phyloP scores from a whole-genome alignment of 1,140 invertebrate genomes.

The Micrasema minimum region DNA sequence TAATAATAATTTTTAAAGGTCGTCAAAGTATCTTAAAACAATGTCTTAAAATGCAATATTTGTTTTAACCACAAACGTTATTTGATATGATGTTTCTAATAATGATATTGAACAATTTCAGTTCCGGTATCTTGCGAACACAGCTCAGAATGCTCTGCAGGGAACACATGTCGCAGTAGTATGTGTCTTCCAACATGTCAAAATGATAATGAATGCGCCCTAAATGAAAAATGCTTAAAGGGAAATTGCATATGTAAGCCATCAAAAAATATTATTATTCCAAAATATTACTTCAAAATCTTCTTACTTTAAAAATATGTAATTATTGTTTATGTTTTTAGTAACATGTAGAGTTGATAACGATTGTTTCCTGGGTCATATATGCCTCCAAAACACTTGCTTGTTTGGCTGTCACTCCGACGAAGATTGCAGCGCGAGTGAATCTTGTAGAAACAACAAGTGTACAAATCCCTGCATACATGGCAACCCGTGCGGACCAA shows the following conservation, averaged over 20 bases:
- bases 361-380: constrained; percentile 91
- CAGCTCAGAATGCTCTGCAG: constrained; percentile 75
- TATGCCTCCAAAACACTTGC: constrained; percentile 87
- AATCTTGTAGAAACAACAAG: constrained; percentile 82
- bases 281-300: neutral
- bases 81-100: neutral
- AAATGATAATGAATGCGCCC: constrained; percentile 86
- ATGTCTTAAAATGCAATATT: no score
- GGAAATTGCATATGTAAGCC: constrained; percentile 81
- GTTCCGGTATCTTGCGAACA: constrained; percentile 81
- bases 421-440: constrained; percentile 85
- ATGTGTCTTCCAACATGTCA: constrained; percentile 81
- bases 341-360: constrained; percentile 90
- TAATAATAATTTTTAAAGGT: no score
- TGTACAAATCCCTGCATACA: constrained; percentile 81
- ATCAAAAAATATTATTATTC: constrained; percentile 3
- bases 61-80: no score
- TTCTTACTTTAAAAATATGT: constrained; percentile 39
- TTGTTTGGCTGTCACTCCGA: constrained; percentile 86
- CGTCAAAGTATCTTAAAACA: no score
- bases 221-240: constrained; percentile 88
- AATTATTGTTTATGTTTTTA: constrained; percentile 56
- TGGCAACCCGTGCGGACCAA: constrained; percentile 82
- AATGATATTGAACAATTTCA: constrained; percentile 57
- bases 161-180: constrained; percentile 79